Base-by-base conservation (phyloP, 2,888 invertebrate genomes). In the Eurois occulta region DNA sequence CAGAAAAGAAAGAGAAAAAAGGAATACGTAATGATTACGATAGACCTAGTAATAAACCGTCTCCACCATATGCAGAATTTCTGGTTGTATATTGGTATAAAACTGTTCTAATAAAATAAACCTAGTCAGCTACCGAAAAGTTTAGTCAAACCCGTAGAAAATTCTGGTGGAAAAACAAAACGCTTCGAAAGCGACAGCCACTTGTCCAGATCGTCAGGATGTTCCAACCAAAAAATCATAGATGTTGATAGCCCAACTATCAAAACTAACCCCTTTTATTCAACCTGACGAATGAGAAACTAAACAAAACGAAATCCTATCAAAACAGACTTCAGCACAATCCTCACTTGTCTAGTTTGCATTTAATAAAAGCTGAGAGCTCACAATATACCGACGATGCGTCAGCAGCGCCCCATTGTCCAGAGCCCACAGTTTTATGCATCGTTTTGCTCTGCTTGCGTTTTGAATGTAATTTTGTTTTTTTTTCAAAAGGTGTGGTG, bases 341-440 rank as follows among this genome's bases (percentile, higher is more conserved):
- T 38, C 67, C 60, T 7, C 72, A 75, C 74, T 86, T 75, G 64
- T 60, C 80, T 62, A 84, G 76, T 71, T 73, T 75, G 68, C 71
- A 71, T 79, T 68, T 69, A 75, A 81, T 83, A 78, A 81, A 81
- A 77, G 65, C 75, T 38, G 21, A 38, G 38, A 70, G 28, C 67
- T 62, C 60, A 80, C 74, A 80, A 74, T 82, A 68, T 73, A 28
- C 43, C 32, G 10, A 65, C 67, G 60, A 78, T 64, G 78, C 78
- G 78, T 75, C 81, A 80, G 85, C 81, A 81, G 80, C 58, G 13
- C 3, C 7, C 68, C n/a, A 88, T 87, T 87, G 89, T 87, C 62
- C 66, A 58, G 2, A 18, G 11, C 13, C 65, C 69, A 58, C 58
- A 81, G 75, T 87, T 88, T 77, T 83, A 72, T 81, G 81, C 81